Conservation (phyloP, 2,797 vertebrate genomes). For the Peromyscus nudipes region DNA sequence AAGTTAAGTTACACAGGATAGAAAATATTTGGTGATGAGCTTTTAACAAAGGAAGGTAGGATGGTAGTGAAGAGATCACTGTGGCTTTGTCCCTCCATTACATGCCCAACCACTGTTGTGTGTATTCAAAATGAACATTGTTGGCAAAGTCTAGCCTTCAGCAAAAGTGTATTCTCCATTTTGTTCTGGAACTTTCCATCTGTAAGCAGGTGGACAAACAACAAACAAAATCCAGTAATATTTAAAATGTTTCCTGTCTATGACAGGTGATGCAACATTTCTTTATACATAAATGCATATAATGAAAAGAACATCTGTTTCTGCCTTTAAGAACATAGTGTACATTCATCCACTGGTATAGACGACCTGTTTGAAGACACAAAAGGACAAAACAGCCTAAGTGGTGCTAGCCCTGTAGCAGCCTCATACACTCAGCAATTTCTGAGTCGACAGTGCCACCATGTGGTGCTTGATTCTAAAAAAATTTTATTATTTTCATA, state of each 20-base stretch:
- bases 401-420: not conserved
- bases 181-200: not conserved
- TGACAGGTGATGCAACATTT: not conserved
- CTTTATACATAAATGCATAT: not conserved
- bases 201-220: not conserved
- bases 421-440: not conserved
- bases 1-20: not conserved
- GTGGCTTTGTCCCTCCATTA: not conserved
- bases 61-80: not conserved
- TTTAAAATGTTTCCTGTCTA: not conserved
- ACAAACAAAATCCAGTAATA: not conserved
- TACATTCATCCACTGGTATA: not conserved
- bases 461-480: conserved; percentile 65
- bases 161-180: not conserved
- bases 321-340: accelerated
- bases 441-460: conserved; percentile 81
- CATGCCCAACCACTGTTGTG: not conserved
- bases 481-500: not conserved
- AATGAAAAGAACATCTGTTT: not conserved
- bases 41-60: accelerated
- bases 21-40: not conserved
- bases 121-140: not conserved
- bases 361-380: not conserved
- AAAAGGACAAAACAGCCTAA: not conserved
- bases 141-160: not conserved